These are phyloP conservation scores for Drosophila saltans DNA, from an alignment of 1,140 invertebrate species.

Conservation along the genomic window DNA sequence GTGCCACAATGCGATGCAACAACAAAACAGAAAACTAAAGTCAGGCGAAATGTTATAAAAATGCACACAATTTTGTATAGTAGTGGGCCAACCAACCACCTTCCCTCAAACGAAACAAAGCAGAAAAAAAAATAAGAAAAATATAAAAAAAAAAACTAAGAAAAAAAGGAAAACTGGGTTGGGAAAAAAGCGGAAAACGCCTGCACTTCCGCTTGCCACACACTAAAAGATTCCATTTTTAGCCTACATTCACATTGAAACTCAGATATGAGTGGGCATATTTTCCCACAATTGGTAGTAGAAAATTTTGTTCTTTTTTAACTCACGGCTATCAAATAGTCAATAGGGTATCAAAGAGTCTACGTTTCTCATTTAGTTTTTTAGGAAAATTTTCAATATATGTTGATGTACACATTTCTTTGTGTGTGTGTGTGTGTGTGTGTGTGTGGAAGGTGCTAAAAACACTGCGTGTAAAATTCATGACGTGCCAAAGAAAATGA, in stretches of 20 bases:
- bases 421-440: constrained; percentile 3
- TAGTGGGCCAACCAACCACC: constrained; percentile 49
- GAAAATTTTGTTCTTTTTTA: not conserved
- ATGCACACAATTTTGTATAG: constrained; percentile 71
- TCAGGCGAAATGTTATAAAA: constrained; percentile 61
- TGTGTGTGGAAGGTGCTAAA: constrained; percentile 23
- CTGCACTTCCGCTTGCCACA: constrained; percentile 72
- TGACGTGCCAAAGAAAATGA: constrained; percentile 62
- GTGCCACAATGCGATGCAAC: constrained; percentile 36
- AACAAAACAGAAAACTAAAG: constrained; percentile 32
- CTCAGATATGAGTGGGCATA: constrained; percentile 1
- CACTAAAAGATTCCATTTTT: constrained; percentile 39
- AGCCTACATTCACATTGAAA: constrained; percentile 28
- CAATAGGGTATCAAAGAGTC: not conserved
- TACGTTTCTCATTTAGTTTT: constrained; percentile 9
- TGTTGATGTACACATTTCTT: not conserved
- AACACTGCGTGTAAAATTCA: constrained; percentile 66
- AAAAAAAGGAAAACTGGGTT: constrained; percentile 57
- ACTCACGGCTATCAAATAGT: not conserved
- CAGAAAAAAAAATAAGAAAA: too few species aligned
- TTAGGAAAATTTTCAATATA: constrained; percentile 18
- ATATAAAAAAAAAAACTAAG: not conserved
- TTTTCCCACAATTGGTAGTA: not conserved
- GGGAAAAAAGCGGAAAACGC: constrained; percentile 70
- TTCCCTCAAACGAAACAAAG: constrained; percentile 31